Conservation (phyloP, 2,797 vertebrate genomes). For the Muraenolepis orangiensis region DNA sequence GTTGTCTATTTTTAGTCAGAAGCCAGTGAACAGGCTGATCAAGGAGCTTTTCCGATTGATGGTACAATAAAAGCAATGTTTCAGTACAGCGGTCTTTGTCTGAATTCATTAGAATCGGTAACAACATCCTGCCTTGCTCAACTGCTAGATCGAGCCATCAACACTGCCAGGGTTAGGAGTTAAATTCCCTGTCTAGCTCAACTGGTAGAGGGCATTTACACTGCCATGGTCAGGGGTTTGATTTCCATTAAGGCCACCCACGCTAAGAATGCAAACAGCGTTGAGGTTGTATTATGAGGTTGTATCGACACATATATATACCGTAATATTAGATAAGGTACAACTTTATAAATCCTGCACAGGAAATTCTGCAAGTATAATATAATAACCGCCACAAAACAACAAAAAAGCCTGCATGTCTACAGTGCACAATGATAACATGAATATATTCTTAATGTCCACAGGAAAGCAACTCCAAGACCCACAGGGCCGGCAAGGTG, state of each 20-base stretch:
- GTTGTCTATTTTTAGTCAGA: background rate
- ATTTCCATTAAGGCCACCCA: background rate
- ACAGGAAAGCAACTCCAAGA: constrained; percentile 81
- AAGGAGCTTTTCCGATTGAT: background rate
- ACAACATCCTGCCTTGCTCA: no score
- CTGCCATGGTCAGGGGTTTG: background rate
- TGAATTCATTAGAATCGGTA: no score
- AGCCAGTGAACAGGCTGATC: background rate
- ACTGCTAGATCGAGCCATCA: background rate
- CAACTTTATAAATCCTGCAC: no score
- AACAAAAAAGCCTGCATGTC: no score
- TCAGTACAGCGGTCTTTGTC: no score
- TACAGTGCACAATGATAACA: no score
- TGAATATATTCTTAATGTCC: background rate
- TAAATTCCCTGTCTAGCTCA: background rate
- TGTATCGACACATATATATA: background rate
- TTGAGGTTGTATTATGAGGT: background rate
- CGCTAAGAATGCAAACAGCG: background rate
- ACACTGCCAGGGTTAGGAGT: background rate
- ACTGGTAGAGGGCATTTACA: background rate
- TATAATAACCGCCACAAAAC: no score
- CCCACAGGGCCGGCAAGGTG: constrained; percentile 83
- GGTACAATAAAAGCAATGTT: background rate
- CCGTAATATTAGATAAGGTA: no score
- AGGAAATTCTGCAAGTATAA: no score